Evolutionary conservation across 2,888 invertebrate genomes (phyloP), one percentile per base, ranked within the genome.

Genomic region (Euproctis similis): DNA sequence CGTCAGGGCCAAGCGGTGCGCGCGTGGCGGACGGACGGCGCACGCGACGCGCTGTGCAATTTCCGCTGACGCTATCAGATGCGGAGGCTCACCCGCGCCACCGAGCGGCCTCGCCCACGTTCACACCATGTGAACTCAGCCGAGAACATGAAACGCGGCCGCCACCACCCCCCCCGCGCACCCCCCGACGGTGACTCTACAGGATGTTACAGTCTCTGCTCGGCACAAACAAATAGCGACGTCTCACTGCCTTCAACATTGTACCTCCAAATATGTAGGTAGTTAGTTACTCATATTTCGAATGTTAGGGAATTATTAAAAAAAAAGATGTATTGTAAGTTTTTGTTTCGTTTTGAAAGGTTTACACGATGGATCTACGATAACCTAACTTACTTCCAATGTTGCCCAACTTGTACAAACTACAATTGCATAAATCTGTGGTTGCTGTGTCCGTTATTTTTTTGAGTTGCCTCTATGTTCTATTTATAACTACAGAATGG

Each of bases 1-100:
- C 63, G 78, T 78, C 76, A 76, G 55, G 57, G 51, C 53, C 77
- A 78, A 58, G 64, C 70, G 61, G 65, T 51, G 54, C 49, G 14
- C 14, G 6, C 14, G 6, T 4, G 14, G 14, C 14, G 14, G 14
- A 6, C 14, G 14, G 14, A 43, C 70, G 61, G 70, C 76, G 76
- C 77, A 77, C 72, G 71, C 74, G 76, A 72, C 74, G 62, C 59
- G 60, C 60, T 62, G 65, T 66, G 67, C 74, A 82, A 81, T 84
- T 82, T 84, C 82, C 82, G 82, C 69, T 57, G n/a, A 58, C 55
- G 61, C 67, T 65, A 71, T 75, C 78, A 70, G 73, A 76, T 69
- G 69, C 68, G 69, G 66, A 64, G 67, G 61, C 46, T 59, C 68
- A 63, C 66, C 66, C 58, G 59, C 51, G 34, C 39, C 42, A 60